Evolutionary conservation across 2,797 vertebrate species (phyloP).

Genomic region (Pempheris klunzingeri): DNA sequence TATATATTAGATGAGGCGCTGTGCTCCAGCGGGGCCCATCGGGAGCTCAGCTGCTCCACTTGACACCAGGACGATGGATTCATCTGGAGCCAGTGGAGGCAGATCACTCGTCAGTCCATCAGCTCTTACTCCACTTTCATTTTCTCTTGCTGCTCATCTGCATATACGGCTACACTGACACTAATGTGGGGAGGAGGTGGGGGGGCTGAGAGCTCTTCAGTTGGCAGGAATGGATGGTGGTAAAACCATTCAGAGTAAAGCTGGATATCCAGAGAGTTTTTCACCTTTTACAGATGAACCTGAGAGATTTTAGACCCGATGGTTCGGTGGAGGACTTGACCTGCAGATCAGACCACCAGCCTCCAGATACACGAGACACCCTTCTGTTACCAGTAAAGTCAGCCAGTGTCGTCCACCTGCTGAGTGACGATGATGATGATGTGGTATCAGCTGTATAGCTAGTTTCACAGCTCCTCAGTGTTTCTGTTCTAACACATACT

Average conservation of each 20-base stretch:
- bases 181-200: conserved; percentile 30
- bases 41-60: conserved; percentile 51
- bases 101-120: conserved; percentile 64
- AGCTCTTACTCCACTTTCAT: conserved; percentile 49
- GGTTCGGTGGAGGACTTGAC: neutral
- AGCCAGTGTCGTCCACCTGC: no score
- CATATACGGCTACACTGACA: conserved; percentile 42
- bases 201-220: neutral
- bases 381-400: no score
- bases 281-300: neutral
- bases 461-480: no score
- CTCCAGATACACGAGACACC: no score
- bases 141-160: conserved; percentile 37
- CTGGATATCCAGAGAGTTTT: neutral
- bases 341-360: no score
- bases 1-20: conserved; percentile 59
- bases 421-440: no score
- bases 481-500: no score
- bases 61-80: conserved; percentile 57
- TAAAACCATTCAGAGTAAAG: conserved; percentile 18
- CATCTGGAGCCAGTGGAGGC: conserved; percentile 46
- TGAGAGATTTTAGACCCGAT: no score
- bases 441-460: no score
- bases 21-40: conserved; percentile 35
- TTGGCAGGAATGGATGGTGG: neutral